Base-by-base conservation (phyloP, 2,888 invertebrate genomes). In the Endomychus coccineus region DNA sequence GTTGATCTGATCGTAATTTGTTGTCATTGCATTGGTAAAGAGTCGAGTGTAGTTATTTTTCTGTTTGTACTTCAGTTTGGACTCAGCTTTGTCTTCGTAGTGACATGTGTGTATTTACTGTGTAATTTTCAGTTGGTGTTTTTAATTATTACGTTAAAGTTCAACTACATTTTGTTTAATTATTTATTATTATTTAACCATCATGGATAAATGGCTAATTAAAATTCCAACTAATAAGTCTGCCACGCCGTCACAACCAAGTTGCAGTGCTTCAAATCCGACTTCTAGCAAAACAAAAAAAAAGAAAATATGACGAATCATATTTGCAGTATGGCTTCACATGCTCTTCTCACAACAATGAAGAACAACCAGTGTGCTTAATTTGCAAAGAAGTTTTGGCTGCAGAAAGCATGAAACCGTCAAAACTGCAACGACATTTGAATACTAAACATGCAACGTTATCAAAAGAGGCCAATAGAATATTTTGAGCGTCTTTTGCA, bases 321-420 rank as follows among this genome's bases (percentile, higher is more conserved):
- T 42, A 38, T 36, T 36, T 46, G 22, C 27, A 39, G 29, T 45
- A 34, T 15, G 45, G 37, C 12, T 46, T 46, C 28, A 43, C 31
- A 16, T 34, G 19, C 22, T 11, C 21, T 15, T 11, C 13, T 34
- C 6, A 22, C n/a, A 32, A 45, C 11, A 32, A 39, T 21, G 39
- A 43, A 29, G 39, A 40, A 34, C 22, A 34, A 34, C 46, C 46
- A 16, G 36, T 39, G 27, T 43, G 46, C 33, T 33, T 46, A 23
- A 40, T 43, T 31, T 46, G 45, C 34, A 35, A 38, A 15, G 45
- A 45, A 36, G 23, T 29, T 27, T 36, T 46, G 32, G 35, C 46
- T 19, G 37, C 36, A 29, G 37, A 43, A 33, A 34, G 39, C 24
- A 46, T 45, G 41, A 45, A 46, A 37, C 44, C 43, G 40, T 30